phyloP scores from a whole-genome alignment of 1,140 invertebrate genomes.

The Anastrepha obliqua region DNA sequence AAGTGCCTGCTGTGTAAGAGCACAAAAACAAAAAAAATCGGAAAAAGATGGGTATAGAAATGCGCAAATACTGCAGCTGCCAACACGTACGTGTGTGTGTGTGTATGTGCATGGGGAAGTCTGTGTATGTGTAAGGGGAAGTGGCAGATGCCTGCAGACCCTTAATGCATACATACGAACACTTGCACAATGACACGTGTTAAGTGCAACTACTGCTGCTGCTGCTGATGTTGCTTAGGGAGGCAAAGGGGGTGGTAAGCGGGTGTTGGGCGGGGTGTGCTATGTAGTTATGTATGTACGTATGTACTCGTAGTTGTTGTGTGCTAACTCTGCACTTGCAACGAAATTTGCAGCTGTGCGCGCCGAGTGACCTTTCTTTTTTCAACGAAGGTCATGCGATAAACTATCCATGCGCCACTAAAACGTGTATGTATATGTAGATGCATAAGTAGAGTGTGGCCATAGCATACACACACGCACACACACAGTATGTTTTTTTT shows the following conservation, averaged over 20 bases:
- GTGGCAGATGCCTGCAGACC: neutral
- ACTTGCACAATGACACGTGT: neutral
- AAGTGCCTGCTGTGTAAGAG: too few species aligned
- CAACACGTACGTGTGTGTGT: neutral
- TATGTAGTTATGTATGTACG: too few species aligned
- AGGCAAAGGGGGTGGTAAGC: too few species aligned
- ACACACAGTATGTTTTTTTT: too few species aligned
- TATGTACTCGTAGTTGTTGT: neutral
- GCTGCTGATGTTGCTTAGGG: too few species aligned
- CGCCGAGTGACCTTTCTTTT: conserved; percentile 28
- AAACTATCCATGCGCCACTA: conserved; percentile 25
- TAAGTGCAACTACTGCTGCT: neutral
- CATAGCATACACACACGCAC: neutral
- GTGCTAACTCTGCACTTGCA: neutral
- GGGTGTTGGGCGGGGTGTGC: too few species aligned
- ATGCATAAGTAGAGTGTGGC: too few species aligned
- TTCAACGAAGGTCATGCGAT: conserved; percentile 33
- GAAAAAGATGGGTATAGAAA: neutral
- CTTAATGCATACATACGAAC: neutral
- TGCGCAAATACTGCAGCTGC: conserved; percentile 18
- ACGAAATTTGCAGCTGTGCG: conserved; percentile 24
- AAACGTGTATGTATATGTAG: neutral
- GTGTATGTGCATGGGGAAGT: neutral
- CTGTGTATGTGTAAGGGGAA: neutral
- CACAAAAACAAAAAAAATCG: too few species aligned